Conservation (phyloP, 2,113 vertebrate species). For the Ophiodon elongatus region DNA sequence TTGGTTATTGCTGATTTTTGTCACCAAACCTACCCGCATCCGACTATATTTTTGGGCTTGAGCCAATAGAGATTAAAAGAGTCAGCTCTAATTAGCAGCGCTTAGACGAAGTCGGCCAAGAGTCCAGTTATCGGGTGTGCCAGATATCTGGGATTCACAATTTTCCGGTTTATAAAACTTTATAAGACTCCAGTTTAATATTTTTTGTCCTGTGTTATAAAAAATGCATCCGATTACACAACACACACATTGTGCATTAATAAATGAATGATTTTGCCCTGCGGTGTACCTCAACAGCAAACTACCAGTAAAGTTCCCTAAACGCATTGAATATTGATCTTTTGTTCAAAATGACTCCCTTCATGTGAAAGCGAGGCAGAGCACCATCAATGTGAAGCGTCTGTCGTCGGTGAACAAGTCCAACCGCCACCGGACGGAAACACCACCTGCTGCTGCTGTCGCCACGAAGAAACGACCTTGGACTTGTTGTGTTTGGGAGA, state of each 20-base stretch:
- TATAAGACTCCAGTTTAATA: neutral
- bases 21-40: neutral
- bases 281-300: constrained; percentile 18
- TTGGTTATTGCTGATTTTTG: neutral
- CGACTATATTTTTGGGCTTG: neutral
- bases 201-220: neutral
- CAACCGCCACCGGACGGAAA: constrained; percentile 24
- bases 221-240: neutral
- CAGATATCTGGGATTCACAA: neutral
- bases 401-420: constrained; percentile 11
- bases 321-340: neutral
- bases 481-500: constrained; percentile 34
- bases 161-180: too few species aligned
- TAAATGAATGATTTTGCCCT: constrained; percentile 22
- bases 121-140: neutral
- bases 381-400: constrained; percentile 1
- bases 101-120: neutral
- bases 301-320: constrained; percentile 10
- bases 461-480: constrained; percentile 47
- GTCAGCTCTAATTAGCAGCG: neutral
- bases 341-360: constrained; percentile 6
- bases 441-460: constrained; percentile 48
- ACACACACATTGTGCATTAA: neutral
- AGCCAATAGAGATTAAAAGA: neutral
- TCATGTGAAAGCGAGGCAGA: neutral